Conservation (phyloP, 2,888 invertebrate genomes). For the Hypercompe scribonia region DNA sequence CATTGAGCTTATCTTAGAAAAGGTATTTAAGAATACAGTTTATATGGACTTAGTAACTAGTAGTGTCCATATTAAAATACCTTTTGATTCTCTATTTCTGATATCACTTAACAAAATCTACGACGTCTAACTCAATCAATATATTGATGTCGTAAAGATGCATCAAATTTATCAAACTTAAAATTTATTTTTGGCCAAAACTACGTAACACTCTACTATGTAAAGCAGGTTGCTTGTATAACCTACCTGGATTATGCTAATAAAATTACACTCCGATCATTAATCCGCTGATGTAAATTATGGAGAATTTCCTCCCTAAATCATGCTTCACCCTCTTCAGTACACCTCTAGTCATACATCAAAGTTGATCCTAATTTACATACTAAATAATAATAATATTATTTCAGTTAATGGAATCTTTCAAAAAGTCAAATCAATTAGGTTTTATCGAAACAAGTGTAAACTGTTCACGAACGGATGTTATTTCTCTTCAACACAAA, state of each 20-base stretch:
- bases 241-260: constrained; percentile 21
- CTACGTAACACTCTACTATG: neutral
- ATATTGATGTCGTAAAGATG: too few relatives aligned
- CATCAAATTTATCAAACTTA: too few relatives aligned
- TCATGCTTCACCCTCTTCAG: neutral
- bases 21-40: neutral
- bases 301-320: constrained; percentile 7
- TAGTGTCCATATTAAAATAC: neutral
- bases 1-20: neutral
- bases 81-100: neutral
- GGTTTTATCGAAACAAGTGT: neutral
- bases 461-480: neutral
- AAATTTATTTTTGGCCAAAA: neutral
- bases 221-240: neutral
- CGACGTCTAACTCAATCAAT: neutral
- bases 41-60: neutral
- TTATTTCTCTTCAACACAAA: neutral
- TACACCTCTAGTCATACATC: constrained; percentile 5
- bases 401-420: neutral
- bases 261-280: constrained; percentile 18
- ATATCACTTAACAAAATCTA: neutral
- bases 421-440: neutral
- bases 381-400: neutral
- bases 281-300: constrained; percentile 23
- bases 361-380: constrained; percentile 4